Evolutionary conservation across 2,113 vertebrate species (phyloP).

Genomic region (Danio rerio): DNA sequence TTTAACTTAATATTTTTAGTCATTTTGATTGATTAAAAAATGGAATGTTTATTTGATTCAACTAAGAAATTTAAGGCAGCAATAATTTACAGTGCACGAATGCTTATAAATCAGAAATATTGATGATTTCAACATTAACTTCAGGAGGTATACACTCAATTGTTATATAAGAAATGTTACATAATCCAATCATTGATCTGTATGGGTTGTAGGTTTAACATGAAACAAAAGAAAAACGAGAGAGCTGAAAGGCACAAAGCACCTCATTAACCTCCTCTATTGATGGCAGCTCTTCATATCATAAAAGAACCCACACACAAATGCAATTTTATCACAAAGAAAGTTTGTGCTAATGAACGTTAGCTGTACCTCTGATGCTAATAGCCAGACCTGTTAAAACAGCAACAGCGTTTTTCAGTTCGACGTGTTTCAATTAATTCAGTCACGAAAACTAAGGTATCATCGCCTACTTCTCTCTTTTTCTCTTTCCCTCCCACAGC

Average conservation of each 20-base stretch:
- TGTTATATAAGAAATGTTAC: background rate
- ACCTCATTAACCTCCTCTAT: conserved; percentile 28
- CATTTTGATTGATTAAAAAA: too few species aligned
- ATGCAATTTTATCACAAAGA: background rate
- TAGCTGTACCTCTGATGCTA: background rate
- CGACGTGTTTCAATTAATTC: conserved; percentile 5
- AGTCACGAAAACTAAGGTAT: background rate
- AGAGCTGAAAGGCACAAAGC: background rate
- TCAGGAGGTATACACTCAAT: background rate
- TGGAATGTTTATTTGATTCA: too few species aligned
- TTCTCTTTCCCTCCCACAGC: conserved; percentile 24
- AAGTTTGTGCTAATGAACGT: background rate
- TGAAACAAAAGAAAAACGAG: background rate
- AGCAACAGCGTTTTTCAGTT: background rate
- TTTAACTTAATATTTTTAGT: too few species aligned
- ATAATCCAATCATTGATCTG: conserved; percentile 16
- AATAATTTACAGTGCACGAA: background rate
- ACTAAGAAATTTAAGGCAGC: too few species aligned
- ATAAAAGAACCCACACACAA: conserved; percentile 2
- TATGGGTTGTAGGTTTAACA: background rate
- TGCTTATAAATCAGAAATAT: background rate
- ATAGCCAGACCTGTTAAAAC: background rate
- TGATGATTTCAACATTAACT: conserved; percentile 2
- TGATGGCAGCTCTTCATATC: background rate
- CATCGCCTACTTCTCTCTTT: conserved; percentile 1